phyloP scores from a whole-genome alignment of 2,888 invertebrate genomes.

The Amphipoea oculea region DNA sequence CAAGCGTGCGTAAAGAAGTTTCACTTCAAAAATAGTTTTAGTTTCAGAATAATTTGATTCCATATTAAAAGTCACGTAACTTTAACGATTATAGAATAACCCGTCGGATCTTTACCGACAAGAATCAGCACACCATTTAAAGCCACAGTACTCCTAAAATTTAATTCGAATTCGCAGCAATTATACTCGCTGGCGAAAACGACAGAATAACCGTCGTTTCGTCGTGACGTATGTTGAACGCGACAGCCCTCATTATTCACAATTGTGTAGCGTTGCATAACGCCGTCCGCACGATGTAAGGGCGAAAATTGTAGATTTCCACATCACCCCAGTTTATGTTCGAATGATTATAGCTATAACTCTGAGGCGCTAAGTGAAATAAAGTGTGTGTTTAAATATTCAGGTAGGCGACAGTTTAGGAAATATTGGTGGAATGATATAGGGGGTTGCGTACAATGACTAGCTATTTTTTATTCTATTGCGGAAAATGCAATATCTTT shows the following conservation, averaged over 20 bases:
- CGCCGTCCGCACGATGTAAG: slow-evolving; percentile 52
- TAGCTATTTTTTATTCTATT: slow-evolving; percentile 15
- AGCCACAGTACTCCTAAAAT: slow-evolving; percentile 31
- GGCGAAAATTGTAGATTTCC: slow-evolving; percentile 64
- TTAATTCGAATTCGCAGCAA: slow-evolving; percentile 48
- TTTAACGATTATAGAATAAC: background rate
- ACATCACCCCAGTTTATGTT: slow-evolving; percentile 64
- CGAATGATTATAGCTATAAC: slow-evolving; percentile 71
- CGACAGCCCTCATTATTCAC: slow-evolving; percentile 71
- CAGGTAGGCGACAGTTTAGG: slow-evolving; percentile 53
- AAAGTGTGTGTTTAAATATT: slow-evolving; percentile 65
- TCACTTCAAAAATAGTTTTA: too few species aligned
- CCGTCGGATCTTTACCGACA: background rate
- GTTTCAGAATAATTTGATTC: background rate
- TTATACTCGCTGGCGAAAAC: slow-evolving; percentile 51
- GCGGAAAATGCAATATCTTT: slow-evolving; percentile 3
- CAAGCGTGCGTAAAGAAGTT: too few species aligned
- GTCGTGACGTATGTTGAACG: slow-evolving; percentile 68
- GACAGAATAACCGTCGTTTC: slow-evolving; percentile 39
- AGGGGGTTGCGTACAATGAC: slow-evolving; percentile 35
- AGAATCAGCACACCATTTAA: slow-evolving; percentile 24
- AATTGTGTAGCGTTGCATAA: slow-evolving; percentile 64
- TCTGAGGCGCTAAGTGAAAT: slow-evolving; percentile 68
- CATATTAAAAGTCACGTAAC: background rate
- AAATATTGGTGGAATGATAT: slow-evolving; percentile 47